These are phyloP conservation scores for Festucalex cinctus DNA, from an alignment of 2,113 vertebrate genomes.

Conservation along the genomic window DNA sequence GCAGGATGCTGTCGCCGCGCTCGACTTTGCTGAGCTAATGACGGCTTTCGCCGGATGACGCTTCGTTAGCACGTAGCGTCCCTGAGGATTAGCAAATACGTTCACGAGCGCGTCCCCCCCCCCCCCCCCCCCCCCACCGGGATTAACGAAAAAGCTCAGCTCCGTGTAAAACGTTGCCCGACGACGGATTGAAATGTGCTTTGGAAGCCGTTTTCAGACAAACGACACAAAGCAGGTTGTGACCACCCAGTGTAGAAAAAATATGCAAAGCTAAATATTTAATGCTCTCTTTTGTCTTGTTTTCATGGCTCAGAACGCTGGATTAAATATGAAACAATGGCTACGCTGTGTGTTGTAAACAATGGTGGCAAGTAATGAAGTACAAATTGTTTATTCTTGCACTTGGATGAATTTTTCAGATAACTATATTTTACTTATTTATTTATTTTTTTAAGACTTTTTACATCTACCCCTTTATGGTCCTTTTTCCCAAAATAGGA, in stretches of 20 bases:
- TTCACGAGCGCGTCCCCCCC: background rate
- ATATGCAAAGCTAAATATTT: conserved; percentile 17
- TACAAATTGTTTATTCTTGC: background rate
- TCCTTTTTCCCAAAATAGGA: too few relatives aligned
- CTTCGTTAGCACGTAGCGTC: background rate
- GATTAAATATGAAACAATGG: conserved; percentile 17
- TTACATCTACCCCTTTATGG: too few relatives aligned
- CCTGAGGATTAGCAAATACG: background rate
- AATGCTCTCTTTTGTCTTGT: background rate
- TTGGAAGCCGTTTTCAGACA: background rate
- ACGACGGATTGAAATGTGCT: background rate
- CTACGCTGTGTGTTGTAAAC: background rate
- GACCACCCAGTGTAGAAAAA: conserved; percentile 24
- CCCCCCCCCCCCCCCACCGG: background rate
- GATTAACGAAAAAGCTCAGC: background rate
- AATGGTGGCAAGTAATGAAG: background rate
- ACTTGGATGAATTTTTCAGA: too few relatives aligned
- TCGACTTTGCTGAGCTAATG: background rate
- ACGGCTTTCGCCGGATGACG: background rate
- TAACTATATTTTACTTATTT: too few relatives aligned
- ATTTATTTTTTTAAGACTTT: too few relatives aligned
- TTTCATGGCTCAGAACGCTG: background rate
- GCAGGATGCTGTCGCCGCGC: background rate
- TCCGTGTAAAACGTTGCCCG: background rate
- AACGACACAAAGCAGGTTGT: background rate